Evolutionary conservation across 2,797 vertebrate species (phyloP).

Genomic region (Spinibarbus caldwelli): DNA sequence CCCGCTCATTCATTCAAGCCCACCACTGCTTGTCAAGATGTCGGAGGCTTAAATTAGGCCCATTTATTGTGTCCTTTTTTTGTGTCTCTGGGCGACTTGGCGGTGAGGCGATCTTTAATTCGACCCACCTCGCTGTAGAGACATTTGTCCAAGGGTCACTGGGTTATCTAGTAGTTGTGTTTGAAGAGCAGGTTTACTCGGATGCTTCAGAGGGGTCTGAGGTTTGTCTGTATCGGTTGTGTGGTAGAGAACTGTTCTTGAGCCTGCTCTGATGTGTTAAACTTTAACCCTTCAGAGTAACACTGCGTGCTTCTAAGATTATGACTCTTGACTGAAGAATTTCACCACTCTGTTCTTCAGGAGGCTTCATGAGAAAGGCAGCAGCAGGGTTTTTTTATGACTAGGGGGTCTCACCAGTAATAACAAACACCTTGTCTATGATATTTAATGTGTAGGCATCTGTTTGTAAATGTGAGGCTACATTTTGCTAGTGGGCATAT

Average conservation of each 20-base stretch:
- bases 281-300: constrained; percentile 56
- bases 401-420: constrained; percentile 10
- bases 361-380: not conserved
- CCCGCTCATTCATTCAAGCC: constrained; percentile 22
- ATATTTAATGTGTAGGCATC: not conserved
- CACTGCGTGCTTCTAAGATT: not conserved
- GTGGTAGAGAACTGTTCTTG: constrained; percentile 24
- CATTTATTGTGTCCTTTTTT: constrained; percentile 52
- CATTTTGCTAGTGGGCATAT: not conserved
- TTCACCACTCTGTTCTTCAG: not conserved
- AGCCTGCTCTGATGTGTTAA: constrained; percentile 53
- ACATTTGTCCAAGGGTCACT: constrained; percentile 41
- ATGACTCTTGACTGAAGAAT: constrained; percentile 33
- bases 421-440: constrained; percentile 18
- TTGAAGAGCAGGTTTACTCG: constrained; percentile 48
- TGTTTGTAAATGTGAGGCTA: constrained; percentile 20
- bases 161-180: constrained; percentile 53
- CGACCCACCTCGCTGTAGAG: not conserved
- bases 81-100: constrained; percentile 35
- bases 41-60: constrained; percentile 56
- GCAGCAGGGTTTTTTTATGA: not conserved
- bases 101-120: constrained; percentile 10
- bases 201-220: constrained; percentile 40
- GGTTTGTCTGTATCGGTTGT: constrained; percentile 27
- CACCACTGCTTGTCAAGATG: constrained; percentile 57